Base-by-base conservation (phyloP, 1,140 invertebrate species). In the Sitodiplosis mosellana region DNA sequence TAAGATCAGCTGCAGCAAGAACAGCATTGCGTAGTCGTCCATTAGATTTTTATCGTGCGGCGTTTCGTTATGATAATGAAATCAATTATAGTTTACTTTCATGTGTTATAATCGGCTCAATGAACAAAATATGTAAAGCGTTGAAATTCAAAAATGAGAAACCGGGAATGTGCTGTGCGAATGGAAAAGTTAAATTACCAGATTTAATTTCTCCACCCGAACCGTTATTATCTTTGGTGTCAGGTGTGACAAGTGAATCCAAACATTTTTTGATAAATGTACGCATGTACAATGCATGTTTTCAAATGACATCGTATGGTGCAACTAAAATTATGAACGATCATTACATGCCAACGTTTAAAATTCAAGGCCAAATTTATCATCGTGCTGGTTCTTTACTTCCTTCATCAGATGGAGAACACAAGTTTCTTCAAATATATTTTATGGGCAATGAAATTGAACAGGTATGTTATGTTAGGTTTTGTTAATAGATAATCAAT, bases 361-460 rank as follows among this genome's bases (percentile, higher is more conserved):
- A 66, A 56, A 60, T 70, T 42, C 61, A 70, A 60, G 66, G 69
- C 21, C 64, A 70, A 53, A 55, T 69, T 15, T 71, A 70, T 53
- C 66, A 69, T 54, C 49, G 48, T 52, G 58, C 60, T 41, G 65
- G 57, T n/a, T 59, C 58, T 54, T 41, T 68, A 42, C 43, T 61
- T 34, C 63, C 63, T 51, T 45, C 46, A 11, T 36, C 49, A 44
- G 34, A 56, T 53, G 52, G 54, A 15, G 20, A 61, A 46, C 51
- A 50, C 33, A 58, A 64, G 55, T 67, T 66, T 65, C 52, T 65
- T 33, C 60, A 69, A 58, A 59, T 68, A 47, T 69, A 65, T 60
- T 66, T 65, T 52, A 60, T 65, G 51, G 59, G 55, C 48, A 50
- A 56, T 54, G 53, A 51, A n/a, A n/a, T n/a, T 51, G 52, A 63